A percentile compares a stretch with the other conserved stretches of the same genome.
phyloP scores from a whole-genome alignment of 2,113 vertebrate species.

The Heterotilapia buettikoferi region DNA sequence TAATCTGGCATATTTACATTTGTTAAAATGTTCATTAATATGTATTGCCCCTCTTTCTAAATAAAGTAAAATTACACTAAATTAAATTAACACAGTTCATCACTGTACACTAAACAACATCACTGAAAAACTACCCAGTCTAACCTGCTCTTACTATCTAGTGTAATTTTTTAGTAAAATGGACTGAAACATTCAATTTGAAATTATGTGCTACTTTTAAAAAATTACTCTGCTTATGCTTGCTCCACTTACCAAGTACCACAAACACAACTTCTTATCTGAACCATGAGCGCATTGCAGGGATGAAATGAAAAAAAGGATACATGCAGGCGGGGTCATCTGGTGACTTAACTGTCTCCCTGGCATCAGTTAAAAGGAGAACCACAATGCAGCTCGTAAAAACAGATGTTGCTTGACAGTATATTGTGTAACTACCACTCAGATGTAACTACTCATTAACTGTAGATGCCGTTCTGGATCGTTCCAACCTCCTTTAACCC shows the following conservation, averaged over 20 bases:
- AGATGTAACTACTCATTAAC: neutral
- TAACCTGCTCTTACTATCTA: neutral
- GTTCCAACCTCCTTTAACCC: neutral
- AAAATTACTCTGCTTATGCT: neutral
- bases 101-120: neutral
- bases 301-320: neutral
- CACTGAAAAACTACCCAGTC: neutral
- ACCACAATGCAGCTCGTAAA: neutral
- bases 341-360: neutral
- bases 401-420: neutral
- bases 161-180: neutral
- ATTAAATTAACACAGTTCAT: neutral
- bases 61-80: neutral
- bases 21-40: neutral
- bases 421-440: neutral
- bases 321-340: neutral
- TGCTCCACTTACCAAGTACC: neutral
- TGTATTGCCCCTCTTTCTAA: neutral
- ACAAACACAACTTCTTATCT: neutral
- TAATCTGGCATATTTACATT: neutral
- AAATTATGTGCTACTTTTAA: neutral
- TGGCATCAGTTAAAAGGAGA: neutral
- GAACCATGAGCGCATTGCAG: neutral
- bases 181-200: neutral
- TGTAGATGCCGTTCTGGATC: neutral